Evolutionary conservation across 2,888 invertebrate species (phyloP), one percentile per base, ranked within the genome.

Genomic region (Acanthococcus lagerstroemiae): DNA sequence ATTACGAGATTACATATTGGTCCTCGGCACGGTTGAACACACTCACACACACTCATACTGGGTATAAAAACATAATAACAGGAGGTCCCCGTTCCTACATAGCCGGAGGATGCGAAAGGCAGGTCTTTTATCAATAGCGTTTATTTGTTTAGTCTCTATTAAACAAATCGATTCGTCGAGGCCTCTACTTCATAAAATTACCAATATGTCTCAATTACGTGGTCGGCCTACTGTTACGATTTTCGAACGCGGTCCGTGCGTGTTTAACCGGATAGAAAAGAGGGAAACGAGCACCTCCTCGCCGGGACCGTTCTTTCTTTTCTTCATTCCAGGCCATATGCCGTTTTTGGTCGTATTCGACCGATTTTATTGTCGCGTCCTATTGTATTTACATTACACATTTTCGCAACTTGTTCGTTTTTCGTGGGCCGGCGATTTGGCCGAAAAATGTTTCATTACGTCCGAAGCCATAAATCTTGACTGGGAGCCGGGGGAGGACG

Each of bases 201-300:
- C 61, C 61, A 61, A 61, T 61, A 61, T 61, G 61, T 61, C 61
- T 61, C 61, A 61, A 61, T 61, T 61, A 61, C 61, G 61, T 61
- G 61, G 61, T 61, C 61, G 61, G 30, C 61, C 61, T 61, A 61
- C 61, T 61, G 61, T 61, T 61, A 61, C 61, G 15, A 21, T 61
- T 57, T 48, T 30, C 17, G n/a, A n/a, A n/a, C n/a, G n/a, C n/a
- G n/a, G 27, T 25, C 27, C 5, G 15, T 4, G 12, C 30, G 17
- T n/a, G 15, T 55, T 21, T 30, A n/a, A n/a, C n/a, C n/a, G n/a
- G n/a, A n/a, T n/a, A n/a, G n/a, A n/a, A n/a, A n/a, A n/a, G n/a
- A n/a, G n/a, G n/a, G n/a, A n/a, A n/a, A n/a, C n/a, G n/a, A n/a
- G n/a, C n/a, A n/a, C 15, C 37, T 15, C 7, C 37, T 15, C 37